A percentile compares a stretch with the other conserved stretches of the same genome.
Conservation (phyloP, 2,113 vertebrate genomes). For the Paedocypris sp. region DNA sequence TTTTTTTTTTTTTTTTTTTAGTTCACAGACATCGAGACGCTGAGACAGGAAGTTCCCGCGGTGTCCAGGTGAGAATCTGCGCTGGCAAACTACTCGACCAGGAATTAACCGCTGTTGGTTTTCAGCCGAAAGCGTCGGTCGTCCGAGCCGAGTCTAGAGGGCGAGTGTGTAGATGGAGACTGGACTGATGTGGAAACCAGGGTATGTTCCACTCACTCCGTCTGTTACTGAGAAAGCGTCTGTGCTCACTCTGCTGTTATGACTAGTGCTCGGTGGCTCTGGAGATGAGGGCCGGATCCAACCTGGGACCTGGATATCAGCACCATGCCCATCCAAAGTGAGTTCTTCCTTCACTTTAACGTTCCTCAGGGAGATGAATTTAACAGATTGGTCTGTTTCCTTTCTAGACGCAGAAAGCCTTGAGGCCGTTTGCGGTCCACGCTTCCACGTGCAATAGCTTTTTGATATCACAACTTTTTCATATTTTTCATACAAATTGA, state of each 20-base stretch:
- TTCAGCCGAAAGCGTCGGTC: conserved; percentile 78
- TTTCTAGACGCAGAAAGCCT: conserved; percentile 77
- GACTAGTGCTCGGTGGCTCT: conserved; percentile 80
- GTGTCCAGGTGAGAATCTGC: conserved; percentile 48
- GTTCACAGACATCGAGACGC: conserved; percentile 88
- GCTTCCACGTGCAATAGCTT: too few relatives aligned
- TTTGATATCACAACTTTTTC: too few relatives aligned
- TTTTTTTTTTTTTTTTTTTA: too few relatives aligned
- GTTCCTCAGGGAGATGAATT: too few relatives aligned
- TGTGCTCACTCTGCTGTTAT: neutral
- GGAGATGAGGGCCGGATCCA: conserved; percentile 85
- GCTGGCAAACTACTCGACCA: neutral
- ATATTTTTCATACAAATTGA: too few relatives aligned
- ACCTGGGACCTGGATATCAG: conserved; percentile 74
- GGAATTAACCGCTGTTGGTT: neutral
- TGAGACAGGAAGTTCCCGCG: conserved; percentile 73
- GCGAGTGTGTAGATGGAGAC: conserved; percentile 56
- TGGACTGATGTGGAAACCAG: conserved; percentile 89
- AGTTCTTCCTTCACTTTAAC: too few relatives aligned
- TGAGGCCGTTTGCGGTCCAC: conserved; percentile 43
- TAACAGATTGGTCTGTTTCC: neutral
- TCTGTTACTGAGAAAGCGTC: too few relatives aligned
- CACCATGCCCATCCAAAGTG: conserved; percentile 86
- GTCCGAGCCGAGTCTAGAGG: conserved; percentile 47
- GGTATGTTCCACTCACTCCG: conserved; percentile 69